Percentiles rank a stretch among this genome's conserved stretches.
Evolutionary conservation across 35 echinoderm and acorn worm genomes (phyloP).

Genomic region (Diadema setosum): DNA sequence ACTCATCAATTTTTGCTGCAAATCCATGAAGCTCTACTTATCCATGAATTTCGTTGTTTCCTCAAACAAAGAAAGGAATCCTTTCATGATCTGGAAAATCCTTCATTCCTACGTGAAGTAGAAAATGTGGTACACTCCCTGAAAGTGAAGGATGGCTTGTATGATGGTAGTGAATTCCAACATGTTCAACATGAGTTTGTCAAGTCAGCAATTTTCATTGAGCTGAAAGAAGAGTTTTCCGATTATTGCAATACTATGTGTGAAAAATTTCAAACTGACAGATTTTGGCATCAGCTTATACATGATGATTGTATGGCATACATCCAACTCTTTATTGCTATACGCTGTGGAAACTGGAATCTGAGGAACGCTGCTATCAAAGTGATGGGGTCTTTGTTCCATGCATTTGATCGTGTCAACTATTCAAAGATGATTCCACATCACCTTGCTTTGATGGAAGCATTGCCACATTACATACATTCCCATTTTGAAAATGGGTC

Average conservation of each 20-base stretch:
- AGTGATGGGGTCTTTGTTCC: constrained; percentile 38
- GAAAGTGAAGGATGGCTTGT: background rate
- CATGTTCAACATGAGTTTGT: background rate
- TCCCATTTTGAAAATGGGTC: constrained; percentile 34
- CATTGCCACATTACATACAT: constrained; percentile 7
- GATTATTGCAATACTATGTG: background rate
- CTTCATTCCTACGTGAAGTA: background rate
- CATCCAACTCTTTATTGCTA: constrained; percentile 6
- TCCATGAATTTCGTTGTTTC: background rate
- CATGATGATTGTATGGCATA: constrained; percentile 34
- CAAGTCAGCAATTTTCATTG: background rate
- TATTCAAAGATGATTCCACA: constrained; percentile 47
- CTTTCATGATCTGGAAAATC: background rate
- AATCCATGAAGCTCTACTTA: background rate
- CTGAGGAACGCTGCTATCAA: constrained; percentile 44
- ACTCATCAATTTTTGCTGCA: background rate
- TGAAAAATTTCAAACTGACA: background rate
- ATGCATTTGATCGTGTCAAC: constrained; percentile 60
- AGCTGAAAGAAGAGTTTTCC: background rate
- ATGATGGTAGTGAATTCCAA: background rate
- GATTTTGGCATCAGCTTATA: constrained; percentile 32
- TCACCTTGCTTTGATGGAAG: constrained; percentile 43
- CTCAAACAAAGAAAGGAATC: background rate
- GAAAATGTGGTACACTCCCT: background rate
- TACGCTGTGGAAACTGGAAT: constrained; percentile 40